phyloP scores from a whole-genome alignment of 1,140 invertebrate genomes.

The Euwallacea similis region DNA sequence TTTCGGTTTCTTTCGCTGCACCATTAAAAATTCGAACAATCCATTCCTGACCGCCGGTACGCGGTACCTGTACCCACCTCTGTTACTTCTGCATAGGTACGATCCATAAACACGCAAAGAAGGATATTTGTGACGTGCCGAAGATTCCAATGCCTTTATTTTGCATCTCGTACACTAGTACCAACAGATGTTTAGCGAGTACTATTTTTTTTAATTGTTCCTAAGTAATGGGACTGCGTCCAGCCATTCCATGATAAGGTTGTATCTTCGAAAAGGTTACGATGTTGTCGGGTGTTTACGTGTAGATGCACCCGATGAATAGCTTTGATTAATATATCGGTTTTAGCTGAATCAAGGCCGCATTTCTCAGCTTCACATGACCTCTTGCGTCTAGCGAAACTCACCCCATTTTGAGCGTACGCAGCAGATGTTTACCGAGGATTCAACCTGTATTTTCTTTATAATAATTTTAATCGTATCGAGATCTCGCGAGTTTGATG shows the following conservation, averaged over 20 bases:
- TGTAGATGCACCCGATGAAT: neutral
- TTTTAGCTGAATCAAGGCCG: too few relatives aligned
- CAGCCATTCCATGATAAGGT: constrained; percentile 10
- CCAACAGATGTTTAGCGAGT: constrained; percentile 28
- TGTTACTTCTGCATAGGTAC: constrained; percentile 23
- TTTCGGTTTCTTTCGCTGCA: constrained; percentile 20
- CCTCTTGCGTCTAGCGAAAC: too few relatives aligned
- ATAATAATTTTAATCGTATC: constrained; percentile 23
- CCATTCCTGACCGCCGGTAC: constrained; percentile 12
- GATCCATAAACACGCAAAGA: constrained; percentile 31
- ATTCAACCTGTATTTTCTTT: constrained; percentile 20
- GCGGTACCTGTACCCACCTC: neutral
- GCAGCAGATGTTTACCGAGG: constrained; percentile 22
- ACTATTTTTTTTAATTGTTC: constrained; percentile 27
- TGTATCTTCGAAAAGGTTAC: constrained; percentile 2
- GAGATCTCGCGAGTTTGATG: constrained; percentile 34
- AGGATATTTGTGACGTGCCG: constrained; percentile 33
- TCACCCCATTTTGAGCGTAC: neutral
- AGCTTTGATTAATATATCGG: neutral
- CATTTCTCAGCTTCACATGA: too few relatives aligned
- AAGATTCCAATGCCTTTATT: constrained; percentile 24
- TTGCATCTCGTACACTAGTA: constrained; percentile 15
- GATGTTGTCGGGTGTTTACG: constrained; percentile 3
- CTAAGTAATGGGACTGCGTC: constrained; percentile 16
- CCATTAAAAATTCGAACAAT: constrained; percentile 28